phyloP scores from a whole-genome alignment of 2,113 vertebrate genomes.

The Nerophis lumbriciformis region DNA sequence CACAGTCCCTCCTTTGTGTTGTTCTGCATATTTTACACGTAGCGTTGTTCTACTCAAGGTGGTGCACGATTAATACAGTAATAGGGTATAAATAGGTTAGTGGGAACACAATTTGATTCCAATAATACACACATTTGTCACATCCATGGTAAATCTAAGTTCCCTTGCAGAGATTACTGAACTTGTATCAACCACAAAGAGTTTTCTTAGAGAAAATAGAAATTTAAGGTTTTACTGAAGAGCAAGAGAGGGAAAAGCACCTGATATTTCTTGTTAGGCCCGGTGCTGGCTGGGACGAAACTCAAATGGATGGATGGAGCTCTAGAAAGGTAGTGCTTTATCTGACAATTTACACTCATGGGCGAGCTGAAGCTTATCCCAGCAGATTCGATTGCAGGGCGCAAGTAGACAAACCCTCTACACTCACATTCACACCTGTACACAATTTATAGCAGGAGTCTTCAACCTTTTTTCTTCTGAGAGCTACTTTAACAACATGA shows the following conservation, averaged over 20 bases:
- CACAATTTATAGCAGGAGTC: too few species aligned
- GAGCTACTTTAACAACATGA: too few species aligned
- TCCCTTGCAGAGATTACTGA: constrained; percentile 12
- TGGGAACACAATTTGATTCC: constrained; percentile 27
- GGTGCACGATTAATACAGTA: constrained; percentile 14
- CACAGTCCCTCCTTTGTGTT: constrained; percentile 14
- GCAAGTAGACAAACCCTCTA: too few species aligned
- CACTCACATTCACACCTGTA: too few species aligned
- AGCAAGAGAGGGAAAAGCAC: neutral
- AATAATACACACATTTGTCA: constrained; percentile 11
- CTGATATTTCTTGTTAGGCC: too few species aligned
- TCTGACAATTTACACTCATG: neutral
- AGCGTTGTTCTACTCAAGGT: neutral
- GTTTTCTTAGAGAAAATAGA: constrained; percentile 5
- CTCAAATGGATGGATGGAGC: too few species aligned
- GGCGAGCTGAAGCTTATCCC: too few species aligned
- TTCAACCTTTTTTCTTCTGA: too few species aligned
- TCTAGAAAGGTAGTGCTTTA: neutral
- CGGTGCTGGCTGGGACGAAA: too few species aligned
- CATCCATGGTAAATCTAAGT: constrained; percentile 8
- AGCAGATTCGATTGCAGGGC: too few species aligned
- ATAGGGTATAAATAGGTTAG: constrained; percentile 30
- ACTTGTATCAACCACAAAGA: constrained; percentile 11
- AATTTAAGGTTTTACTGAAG: neutral
- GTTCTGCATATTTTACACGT: constrained; percentile 13